Conservation (phyloP, 2,888 invertebrate genomes). For the Limnephilus auricula region DNA sequence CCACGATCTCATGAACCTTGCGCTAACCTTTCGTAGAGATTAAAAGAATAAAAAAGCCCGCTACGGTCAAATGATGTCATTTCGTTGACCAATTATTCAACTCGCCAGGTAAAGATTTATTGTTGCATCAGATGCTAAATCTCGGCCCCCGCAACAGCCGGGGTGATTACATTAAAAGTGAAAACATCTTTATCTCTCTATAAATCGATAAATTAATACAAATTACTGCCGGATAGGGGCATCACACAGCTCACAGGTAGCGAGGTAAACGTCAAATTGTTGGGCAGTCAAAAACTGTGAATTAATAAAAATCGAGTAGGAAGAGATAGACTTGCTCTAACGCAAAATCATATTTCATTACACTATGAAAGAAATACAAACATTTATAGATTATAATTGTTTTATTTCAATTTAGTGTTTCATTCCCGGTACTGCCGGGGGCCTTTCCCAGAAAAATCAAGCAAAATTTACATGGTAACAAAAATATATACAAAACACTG, state of each 20-base stretch:
- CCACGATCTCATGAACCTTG: slow-evolving; percentile 44
- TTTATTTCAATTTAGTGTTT: not conserved
- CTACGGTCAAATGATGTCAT: slow-evolving; percentile 44
- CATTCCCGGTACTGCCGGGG: not conserved
- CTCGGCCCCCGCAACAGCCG: slow-evolving; percentile 15
- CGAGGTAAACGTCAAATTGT: not conserved
- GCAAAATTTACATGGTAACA: not conserved
- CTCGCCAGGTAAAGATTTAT: slow-evolving; percentile 35
- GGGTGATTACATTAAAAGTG: slow-evolving; percentile 40
- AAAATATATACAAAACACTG: not conserved
- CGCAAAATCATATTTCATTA: no score
- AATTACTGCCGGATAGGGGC: not conserved
- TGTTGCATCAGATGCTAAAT: slow-evolving; percentile 2
- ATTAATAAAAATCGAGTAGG: not conserved
- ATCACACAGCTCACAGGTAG: not conserved
- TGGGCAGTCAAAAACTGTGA: not conserved
- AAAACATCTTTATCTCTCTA: slow-evolving; percentile 40
- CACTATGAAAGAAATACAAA: no score
- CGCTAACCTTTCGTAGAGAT: slow-evolving; percentile 33
- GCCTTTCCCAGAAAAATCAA: not conserved
- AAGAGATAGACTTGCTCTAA: no score
- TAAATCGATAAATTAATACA: not conserved
- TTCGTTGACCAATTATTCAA: slow-evolving; percentile 43
- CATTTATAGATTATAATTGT: not conserved
- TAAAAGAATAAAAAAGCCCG: slow-evolving; percentile 2